A percentile compares a stretch with the other conserved stretches of the same genome.
These are phyloP conservation scores for Rhipidura dahli DNA, from an alignment of 2,113 vertebrate genomes.

Conservation along the genomic window DNA sequence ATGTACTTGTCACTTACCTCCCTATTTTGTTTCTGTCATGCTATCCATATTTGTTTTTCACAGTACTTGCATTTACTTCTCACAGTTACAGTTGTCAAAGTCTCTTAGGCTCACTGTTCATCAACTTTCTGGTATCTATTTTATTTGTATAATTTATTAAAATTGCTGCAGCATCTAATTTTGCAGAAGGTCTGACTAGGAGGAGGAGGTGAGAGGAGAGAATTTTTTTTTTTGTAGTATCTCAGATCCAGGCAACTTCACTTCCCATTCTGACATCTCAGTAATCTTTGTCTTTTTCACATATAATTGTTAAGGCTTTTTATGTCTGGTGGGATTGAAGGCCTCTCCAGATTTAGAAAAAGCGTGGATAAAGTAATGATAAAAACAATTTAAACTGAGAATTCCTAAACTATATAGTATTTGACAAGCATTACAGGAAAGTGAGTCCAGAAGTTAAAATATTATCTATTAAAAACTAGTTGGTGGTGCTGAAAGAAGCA, in stretches of 20 bases:
- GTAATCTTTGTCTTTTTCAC: neutral
- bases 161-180: neutral
- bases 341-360: neutral
- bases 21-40: conserved; percentile 8
- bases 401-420: neutral
- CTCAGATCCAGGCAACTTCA: neutral
- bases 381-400: neutral
- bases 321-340: neutral
- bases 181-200: neutral
- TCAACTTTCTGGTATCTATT: neutral
- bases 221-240: neutral
- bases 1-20: conserved; percentile 32
- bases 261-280: neutral
- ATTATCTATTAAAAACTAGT: neutral
- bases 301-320: neutral
- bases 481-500: neutral
- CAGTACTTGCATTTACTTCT: neutral
- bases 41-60: neutral
- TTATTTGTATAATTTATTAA: neutral
- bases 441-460: neutral
- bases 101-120: neutral
- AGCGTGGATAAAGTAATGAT: neutral
- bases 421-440: neutral
- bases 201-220: no score
- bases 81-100: conserved; percentile 16